A percentile compares a stretch with the other conserved stretches of the same genome.
phyloP scores from a whole-genome alignment of 2,113 vertebrate genomes.

The Seriola rivoliana region DNA sequence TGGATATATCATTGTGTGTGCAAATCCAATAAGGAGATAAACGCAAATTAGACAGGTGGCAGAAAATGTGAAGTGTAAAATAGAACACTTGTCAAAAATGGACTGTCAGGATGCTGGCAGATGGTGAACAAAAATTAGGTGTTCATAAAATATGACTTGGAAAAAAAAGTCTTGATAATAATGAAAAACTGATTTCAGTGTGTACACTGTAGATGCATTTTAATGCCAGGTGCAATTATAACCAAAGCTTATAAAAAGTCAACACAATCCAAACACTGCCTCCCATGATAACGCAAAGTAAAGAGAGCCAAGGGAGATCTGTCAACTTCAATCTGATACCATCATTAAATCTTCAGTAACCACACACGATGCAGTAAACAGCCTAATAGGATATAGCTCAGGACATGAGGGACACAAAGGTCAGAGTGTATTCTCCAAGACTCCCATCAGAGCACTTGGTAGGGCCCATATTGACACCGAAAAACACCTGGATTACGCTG shows the following conservation, averaged over 20 bases:
- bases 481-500: slow-evolving; percentile 69
- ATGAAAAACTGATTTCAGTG: neutral
- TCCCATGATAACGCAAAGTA: neutral
- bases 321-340: neutral
- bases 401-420: slow-evolving; percentile 22
- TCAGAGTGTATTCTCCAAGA: slow-evolving; percentile 41
- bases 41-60: neutral
- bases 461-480: slow-evolving; percentile 31
- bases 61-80: neutral
- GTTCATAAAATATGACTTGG: neutral
- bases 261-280: neutral
- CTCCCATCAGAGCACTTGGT: slow-evolving; percentile 26
- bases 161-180: neutral
- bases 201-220: neutral
- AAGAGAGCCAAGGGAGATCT: neutral
- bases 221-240: neutral
- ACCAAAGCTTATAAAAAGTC: neutral
- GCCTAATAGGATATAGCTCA: neutral
- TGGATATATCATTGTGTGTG: neutral
- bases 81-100: neutral
- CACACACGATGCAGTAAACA: slow-evolving; percentile 7
- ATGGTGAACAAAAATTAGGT: neutral
- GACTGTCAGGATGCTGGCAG: neutral
- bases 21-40: neutral
- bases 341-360: slow-evolving; percentile 9